These are phyloP conservation scores for Lamprotornis superbus DNA, from an alignment of 2,113 vertebrate species.

Conservation along the genomic window DNA sequence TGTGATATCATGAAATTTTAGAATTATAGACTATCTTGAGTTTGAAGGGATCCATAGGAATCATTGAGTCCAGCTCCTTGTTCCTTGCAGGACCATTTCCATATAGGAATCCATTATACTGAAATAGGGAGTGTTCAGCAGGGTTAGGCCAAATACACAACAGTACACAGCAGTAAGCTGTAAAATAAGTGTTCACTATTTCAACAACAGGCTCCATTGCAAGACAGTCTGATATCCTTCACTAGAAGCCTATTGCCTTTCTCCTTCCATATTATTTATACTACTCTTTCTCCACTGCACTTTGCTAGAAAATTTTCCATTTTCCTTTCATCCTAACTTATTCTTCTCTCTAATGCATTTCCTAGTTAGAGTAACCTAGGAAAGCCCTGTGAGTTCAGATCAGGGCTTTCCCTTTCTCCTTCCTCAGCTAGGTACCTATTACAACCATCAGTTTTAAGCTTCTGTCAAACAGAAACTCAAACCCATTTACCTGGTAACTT, in stretches of 20 bases:
- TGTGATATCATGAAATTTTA: rapidly evolving
- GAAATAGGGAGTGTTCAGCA: neutral
- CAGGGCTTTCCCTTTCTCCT: neutral
- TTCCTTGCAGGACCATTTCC: neutral
- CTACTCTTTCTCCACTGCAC: neutral
- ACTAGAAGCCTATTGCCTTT: neutral
- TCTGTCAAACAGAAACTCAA: neutral
- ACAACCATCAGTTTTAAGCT: neutral
- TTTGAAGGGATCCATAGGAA: neutral
- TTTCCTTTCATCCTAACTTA: neutral
- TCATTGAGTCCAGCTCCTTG: rapidly evolving
- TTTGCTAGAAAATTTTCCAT: neutral
- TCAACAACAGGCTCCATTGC: neutral
- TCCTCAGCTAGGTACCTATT: neutral
- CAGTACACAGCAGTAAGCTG: neutral
- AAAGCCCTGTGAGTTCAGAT: neutral
- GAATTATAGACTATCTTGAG: neutral
- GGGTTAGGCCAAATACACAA: neutral
- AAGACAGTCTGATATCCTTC: neutral
- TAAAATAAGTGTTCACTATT: neutral
- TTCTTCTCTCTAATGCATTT: neutral
- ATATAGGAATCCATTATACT: neutral
- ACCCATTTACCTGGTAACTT: neutral
- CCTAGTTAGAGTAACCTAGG: neutral
- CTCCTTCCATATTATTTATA: neutral